Percentiles rank a stretch among this genome's conserved stretches.
Evolutionary conservation across 2,113 vertebrate species (phyloP).

Genomic region (Neogobius melanostomus): DNA sequence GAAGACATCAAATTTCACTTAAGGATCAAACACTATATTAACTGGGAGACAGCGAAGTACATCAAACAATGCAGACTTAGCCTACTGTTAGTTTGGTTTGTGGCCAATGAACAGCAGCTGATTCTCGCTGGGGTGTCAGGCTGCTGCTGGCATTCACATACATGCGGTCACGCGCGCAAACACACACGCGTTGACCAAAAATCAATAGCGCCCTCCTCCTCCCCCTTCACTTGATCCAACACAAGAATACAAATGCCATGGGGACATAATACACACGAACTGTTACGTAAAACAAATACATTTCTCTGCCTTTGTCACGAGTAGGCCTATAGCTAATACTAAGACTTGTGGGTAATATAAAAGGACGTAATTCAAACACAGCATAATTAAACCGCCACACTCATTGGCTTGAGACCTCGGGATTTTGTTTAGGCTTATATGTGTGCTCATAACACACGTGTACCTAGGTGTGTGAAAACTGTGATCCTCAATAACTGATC

Average conservation of each 20-base stretch:
- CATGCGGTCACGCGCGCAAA: slow-evolving; percentile 14
- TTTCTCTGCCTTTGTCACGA: slow-evolving; percentile 4
- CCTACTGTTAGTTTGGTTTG: slow-evolving; percentile 26
- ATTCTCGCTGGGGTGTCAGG: slow-evolving; percentile 62
- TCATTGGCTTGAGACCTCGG: slow-evolving; percentile 2
- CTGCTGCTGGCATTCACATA: slow-evolving; percentile 53
- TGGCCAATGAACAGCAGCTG: slow-evolving; percentile 66
- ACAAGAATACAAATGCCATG: slow-evolving; percentile 23
- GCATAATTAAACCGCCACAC: background rate
- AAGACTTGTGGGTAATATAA: slow-evolving; percentile 9
- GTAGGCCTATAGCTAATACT: background rate
- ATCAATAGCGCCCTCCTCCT: slow-evolving; percentile 44
- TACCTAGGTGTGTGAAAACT: background rate
- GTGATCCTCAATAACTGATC: background rate
- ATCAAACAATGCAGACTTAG: slow-evolving; percentile 3
- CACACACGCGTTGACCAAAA: slow-evolving; percentile 16
- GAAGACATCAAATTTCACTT: background rate
- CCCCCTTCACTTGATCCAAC: slow-evolving; percentile 33
- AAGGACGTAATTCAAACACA: no score
- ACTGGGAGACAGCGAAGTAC: slow-evolving; percentile 1
- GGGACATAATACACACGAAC: slow-evolving; percentile 12
- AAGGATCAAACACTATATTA: background rate
- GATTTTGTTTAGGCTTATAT: background rate
- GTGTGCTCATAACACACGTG: background rate
- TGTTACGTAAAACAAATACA: slow-evolving; percentile 11